Percentiles rank a stretch among this genome's conserved stretches.
These are phyloP conservation scores for Holothuria leucospilota DNA, from an alignment of 53 echinoderm and acorn worm species.

Conservation along the genomic window DNA sequence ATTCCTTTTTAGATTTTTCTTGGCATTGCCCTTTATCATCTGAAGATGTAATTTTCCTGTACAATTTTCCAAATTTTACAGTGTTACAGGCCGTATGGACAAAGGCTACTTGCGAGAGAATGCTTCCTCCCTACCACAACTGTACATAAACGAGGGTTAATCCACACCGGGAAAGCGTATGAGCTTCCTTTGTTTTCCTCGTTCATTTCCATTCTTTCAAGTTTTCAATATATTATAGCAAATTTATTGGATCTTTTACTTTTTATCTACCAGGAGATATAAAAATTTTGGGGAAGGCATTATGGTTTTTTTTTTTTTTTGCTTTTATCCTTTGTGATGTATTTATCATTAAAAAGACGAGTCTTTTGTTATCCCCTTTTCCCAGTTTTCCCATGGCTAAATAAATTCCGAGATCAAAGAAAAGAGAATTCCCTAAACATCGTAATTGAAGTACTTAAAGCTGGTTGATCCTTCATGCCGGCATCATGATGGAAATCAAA, in stretches of 20 bases:
- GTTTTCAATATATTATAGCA: slow-evolving; percentile 9
- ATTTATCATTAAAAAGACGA: too few relatives aligned
- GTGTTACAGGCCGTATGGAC: slow-evolving; percentile 57
- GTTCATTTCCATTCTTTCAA: slow-evolving; percentile 43
- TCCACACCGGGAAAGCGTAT: slow-evolving; percentile 49
- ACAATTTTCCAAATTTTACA: slow-evolving; percentile 75
- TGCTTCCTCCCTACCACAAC: slow-evolving; percentile 20
- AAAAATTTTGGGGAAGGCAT: too few relatives aligned
- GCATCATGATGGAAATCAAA: too few relatives aligned
- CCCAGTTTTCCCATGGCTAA: too few relatives aligned
- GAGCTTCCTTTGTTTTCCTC: slow-evolving; percentile 51
- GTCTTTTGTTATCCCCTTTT: too few relatives aligned
- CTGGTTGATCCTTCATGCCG: too few relatives aligned
- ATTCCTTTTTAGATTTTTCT: neutral
- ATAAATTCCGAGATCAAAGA: too few relatives aligned
- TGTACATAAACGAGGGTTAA: slow-evolving; percentile 38
- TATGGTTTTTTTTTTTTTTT: slow-evolving; percentile 35
- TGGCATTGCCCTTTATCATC: slow-evolving; percentile 2
- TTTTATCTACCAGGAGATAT: too few relatives aligned
- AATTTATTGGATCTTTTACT: neutral
- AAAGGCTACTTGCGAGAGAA: slow-evolving; percentile 26
- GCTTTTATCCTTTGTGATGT: neutral
- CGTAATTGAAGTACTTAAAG: too few relatives aligned
- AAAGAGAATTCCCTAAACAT: too few relatives aligned
- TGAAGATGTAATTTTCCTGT: slow-evolving; percentile 57